Evolutionary conservation across 2,888 invertebrate genomes (phyloP).

Genomic region (Steromphala cineraria): DNA sequence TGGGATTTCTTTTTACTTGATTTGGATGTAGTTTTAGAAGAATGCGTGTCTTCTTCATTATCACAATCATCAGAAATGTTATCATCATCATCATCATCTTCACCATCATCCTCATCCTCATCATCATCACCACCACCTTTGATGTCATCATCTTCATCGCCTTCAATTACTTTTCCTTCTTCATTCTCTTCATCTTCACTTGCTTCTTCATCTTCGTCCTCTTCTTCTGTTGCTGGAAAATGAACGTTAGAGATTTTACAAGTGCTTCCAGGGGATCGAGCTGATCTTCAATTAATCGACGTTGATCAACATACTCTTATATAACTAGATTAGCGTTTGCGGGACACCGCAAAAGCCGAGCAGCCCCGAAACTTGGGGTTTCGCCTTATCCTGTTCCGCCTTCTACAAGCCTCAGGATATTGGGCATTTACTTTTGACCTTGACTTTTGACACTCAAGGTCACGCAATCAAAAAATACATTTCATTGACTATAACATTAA

Average conservation of each 20-base stretch:
- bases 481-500: no score
- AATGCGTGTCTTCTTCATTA: conserved; percentile 5
- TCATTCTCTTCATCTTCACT: not conserved
- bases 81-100: conserved; percentile 23
- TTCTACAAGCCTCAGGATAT: no score
- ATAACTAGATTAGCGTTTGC: no score
- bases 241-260: not conserved
- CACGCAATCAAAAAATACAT: no score
- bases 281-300: no score
- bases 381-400: no score
- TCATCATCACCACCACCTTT: not conserved
- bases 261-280: no score
- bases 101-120: not conserved
- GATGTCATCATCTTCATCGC: not conserved
- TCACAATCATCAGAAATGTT: conserved; percentile 27
- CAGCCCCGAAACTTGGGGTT: no score
- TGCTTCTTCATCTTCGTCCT: conserved; percentile 26
- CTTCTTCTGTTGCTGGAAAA: conserved; percentile 25
- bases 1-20: not conserved
- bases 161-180: not conserved
- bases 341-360: no score
- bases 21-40: not conserved
- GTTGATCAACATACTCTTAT: no score
- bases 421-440: no score
- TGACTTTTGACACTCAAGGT: no score